phyloP scores from a whole-genome alignment of 2,888 invertebrate genomes.

The Tiphia femorata region DNA sequence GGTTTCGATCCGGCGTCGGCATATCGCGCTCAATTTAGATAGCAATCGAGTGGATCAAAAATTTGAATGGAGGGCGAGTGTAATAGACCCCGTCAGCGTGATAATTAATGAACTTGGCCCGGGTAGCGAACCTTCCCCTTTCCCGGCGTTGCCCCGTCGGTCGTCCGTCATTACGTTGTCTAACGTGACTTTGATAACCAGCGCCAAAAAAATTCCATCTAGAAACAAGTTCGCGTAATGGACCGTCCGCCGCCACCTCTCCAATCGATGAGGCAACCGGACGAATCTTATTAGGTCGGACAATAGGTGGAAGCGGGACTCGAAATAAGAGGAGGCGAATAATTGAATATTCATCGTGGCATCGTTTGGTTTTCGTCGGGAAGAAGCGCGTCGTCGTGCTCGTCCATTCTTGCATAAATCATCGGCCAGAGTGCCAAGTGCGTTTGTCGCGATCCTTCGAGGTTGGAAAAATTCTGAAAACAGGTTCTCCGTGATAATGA shows the following conservation, averaged over 20 bases:
- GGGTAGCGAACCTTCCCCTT: slow-evolving; percentile 15
- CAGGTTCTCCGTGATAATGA: too few relatives aligned
- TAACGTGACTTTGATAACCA: slow-evolving; percentile 45
- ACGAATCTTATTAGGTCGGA: slow-evolving; percentile 34
- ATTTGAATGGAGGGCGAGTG: slow-evolving; percentile 45
- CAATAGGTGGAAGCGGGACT: slow-evolving; percentile 17
- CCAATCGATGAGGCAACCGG: slow-evolving; percentile 29
- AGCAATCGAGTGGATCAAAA: slow-evolving; percentile 51
- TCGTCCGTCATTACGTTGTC: slow-evolving; percentile 45
- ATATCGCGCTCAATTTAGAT: slow-evolving; percentile 54
- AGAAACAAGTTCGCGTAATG: slow-evolving; percentile 32
- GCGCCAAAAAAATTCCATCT: slow-evolving; percentile 47
- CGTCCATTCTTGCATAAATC: neutral
- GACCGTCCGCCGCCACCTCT: slow-evolving; percentile 18
- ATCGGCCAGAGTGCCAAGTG: neutral
- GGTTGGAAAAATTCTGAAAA: too few relatives aligned
- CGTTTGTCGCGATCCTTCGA: too few relatives aligned
- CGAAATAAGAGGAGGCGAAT: slow-evolving; percentile 2
- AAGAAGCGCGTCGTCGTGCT: neutral
- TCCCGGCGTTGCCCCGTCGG: slow-evolving; percentile 32
- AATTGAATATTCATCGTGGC: slow-evolving; percentile 23
- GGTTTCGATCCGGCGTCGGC: slow-evolving; percentile 22
- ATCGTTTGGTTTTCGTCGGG: neutral
- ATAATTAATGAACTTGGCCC: slow-evolving; percentile 56
- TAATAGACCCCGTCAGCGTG: slow-evolving; percentile 51